phyloP scores from a whole-genome alignment of 2,888 invertebrate genomes.

The Microplitis deprimator region DNA sequence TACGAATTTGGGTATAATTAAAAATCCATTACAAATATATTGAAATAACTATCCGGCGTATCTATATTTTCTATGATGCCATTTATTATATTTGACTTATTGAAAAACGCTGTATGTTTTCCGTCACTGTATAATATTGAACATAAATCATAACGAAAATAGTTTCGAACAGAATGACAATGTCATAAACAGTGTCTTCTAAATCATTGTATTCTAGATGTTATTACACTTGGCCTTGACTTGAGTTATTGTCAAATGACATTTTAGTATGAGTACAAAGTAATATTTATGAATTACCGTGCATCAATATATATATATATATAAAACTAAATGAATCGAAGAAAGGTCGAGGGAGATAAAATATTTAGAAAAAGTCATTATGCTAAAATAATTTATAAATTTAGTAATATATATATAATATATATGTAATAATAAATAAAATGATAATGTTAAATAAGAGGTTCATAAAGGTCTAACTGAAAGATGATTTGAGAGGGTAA shows the following conservation, averaged over 20 bases:
- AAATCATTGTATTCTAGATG: neutral
- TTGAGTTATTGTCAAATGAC: neutral
- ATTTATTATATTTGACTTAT: no score
- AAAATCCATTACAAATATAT: no score
- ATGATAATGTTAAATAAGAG: conserved; percentile 21
- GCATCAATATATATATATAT: conserved; percentile 28
- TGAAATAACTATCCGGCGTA: no score
- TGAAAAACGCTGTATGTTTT: neutral
- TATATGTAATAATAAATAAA: conserved; percentile 1
- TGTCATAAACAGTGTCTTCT: neutral
- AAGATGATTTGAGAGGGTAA: conserved; percentile 25
- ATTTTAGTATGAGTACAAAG: neutral
- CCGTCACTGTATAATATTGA: neutral
- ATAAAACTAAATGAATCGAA: neutral
- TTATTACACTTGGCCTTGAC: neutral
- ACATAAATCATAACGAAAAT: neutral
- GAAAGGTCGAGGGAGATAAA: no score
- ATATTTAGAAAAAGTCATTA: no score
- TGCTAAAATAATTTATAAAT: no score
- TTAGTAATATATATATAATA: conserved; percentile 9
- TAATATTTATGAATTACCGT: no score
- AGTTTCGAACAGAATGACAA: neutral
- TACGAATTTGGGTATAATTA: no score
- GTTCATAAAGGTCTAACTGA: conserved; percentile 2
- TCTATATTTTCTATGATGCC: no score